Evolutionary conservation across 2,888 invertebrate species (phyloP).

Genomic region (Thelaira solivaga): DNA sequence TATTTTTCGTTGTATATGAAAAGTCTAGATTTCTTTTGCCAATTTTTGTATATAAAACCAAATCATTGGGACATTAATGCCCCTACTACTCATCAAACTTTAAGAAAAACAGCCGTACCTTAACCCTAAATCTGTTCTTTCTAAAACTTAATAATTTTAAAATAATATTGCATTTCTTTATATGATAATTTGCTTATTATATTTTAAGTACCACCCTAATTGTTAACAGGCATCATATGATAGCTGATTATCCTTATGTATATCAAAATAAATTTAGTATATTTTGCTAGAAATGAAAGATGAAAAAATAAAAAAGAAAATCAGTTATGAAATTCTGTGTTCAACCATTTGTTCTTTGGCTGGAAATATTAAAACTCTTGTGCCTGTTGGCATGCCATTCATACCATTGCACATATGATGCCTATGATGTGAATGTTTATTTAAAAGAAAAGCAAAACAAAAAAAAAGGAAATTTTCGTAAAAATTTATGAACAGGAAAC

Average conservation of each 20-base stretch:
- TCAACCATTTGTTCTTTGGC: constrained; percentile 22
- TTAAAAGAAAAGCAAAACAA: constrained; percentile 22
- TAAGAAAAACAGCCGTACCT: no score
- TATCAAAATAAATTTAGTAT: not conserved
- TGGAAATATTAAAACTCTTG: constrained; percentile 25
- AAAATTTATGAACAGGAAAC: constrained; percentile 74
- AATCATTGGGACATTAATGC: no score
- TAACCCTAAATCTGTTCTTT: no score
- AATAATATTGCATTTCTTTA: no score
- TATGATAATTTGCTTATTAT: not conserved
- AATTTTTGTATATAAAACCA: no score
- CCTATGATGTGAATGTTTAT: constrained; percentile 18
- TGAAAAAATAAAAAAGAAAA: constrained; percentile 2
- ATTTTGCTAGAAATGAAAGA: no score
- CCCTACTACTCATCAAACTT: no score
- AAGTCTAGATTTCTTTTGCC: no score
- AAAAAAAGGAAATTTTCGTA: constrained; percentile 4
- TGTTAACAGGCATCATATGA: not conserved
- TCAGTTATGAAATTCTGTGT: constrained; percentile 24
- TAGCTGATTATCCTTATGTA: not conserved
- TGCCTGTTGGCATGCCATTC: no score
- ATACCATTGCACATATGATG: constrained; percentile 11
- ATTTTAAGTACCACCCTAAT: not conserved
- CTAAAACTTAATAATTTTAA: no score
- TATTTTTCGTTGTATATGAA: no score